A percentile compares a stretch with the other conserved stretches of the same genome.
Conservation (phyloP, 2,113 vertebrate genomes). For the Leptosomus discolor region DNA sequence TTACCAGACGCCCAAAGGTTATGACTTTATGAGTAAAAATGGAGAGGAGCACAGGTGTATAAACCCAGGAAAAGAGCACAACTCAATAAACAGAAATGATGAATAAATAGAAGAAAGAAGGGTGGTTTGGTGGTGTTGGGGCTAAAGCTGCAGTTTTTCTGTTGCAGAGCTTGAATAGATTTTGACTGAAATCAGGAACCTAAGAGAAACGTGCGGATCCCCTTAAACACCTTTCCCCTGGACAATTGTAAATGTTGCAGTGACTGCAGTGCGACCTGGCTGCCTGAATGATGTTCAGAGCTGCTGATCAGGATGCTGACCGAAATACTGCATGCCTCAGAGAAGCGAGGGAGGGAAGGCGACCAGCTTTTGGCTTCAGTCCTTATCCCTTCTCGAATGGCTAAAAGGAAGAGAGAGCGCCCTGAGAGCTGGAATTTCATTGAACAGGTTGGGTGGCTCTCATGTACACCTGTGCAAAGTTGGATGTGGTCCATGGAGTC, state of each 20-base stretch:
- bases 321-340: background rate
- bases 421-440: background rate
- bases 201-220: background rate
- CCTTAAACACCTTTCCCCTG: background rate
- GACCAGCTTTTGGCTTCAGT: background rate
- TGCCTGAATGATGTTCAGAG: background rate
- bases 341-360: background rate
- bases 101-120: background rate
- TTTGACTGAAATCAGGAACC: background rate
- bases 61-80: background rate
- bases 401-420: background rate
- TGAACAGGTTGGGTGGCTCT: constrained; percentile 5
- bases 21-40: background rate
- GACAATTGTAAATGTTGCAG: background rate
- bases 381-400: background rate
- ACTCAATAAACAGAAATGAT: background rate
- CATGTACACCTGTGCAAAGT: constrained; percentile 1
- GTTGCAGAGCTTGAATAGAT: background rate
- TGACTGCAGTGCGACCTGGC: background rate
- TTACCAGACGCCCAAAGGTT: background rate
- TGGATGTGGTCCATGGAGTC: background rate
- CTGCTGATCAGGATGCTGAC: background rate
- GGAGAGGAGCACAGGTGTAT: background rate
- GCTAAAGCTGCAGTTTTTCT: background rate
- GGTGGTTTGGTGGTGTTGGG: background rate